Evolutionary conservation across 2,113 vertebrate genomes (phyloP).

Genomic region (Brachyistius frenatus): DNA sequence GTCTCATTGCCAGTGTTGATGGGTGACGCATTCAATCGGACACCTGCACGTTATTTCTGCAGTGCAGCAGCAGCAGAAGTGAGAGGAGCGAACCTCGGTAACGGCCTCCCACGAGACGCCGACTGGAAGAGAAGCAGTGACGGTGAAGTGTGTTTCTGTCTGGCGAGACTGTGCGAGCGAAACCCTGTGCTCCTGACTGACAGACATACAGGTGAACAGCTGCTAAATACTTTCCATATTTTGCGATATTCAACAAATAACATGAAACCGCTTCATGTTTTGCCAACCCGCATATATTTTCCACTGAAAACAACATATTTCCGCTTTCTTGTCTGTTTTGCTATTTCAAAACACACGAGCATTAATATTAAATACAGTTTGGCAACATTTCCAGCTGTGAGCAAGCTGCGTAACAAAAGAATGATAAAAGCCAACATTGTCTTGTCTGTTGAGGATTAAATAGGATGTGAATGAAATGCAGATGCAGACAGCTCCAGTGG

Average conservation of each 20-base stretch:
- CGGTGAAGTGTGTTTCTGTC: constrained; percentile 8
- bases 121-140: background rate
- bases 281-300: constrained; percentile 1
- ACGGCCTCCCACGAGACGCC: constrained; percentile 14
- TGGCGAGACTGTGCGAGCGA: background rate
- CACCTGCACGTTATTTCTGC: constrained; percentile 12
- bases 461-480: constrained; percentile 28
- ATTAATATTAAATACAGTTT: constrained; percentile 27
- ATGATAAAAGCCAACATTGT: constrained; percentile 12
- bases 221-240: constrained; percentile 48
- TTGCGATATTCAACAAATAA: constrained; percentile 42
- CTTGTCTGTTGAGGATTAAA: constrained; percentile 44
- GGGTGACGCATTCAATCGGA: constrained; percentile 16
- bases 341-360: constrained; percentile 2
- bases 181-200: background rate
- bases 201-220: constrained; percentile 29
- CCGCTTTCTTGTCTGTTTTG: background rate
- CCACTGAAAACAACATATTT: constrained; percentile 9
- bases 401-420: constrained; percentile 13
- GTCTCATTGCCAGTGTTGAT: background rate
- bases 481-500: constrained; percentile 19
- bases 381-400: background rate
- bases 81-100: background rate
- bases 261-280: constrained; percentile 6
- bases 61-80: constrained; percentile 4